phyloP scores from a whole-genome alignment of 2,888 invertebrate species.

The Tubulanus polymorphus region DNA sequence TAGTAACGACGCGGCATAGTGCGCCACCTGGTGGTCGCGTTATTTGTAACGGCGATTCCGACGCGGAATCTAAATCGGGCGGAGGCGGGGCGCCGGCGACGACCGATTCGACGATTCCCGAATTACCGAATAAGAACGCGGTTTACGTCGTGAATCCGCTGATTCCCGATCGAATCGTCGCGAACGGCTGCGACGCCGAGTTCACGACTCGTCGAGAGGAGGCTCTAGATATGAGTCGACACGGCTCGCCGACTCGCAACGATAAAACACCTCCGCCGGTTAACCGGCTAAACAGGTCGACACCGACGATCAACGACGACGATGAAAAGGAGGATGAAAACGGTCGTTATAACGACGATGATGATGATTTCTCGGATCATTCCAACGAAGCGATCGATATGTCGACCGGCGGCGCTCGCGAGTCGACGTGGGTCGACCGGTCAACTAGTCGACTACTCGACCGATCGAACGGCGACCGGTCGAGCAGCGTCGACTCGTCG shows the following conservation, averaged over 20 bases:
- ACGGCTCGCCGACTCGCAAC: not conserved
- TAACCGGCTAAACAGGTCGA: too few relatives aligned
- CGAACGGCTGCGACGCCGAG: conserved; percentile 13
- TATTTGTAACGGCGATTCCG: too few relatives aligned
- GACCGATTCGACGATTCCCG: conserved; percentile 25
- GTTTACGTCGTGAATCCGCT: conserved; percentile 46
- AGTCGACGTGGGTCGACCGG: not conserved
- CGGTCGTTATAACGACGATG: conserved; percentile 19
- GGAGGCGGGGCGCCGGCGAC: not conserved
- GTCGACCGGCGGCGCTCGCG: conserved; percentile 6
- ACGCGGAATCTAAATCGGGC: not conserved
- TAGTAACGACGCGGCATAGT: too few relatives aligned
- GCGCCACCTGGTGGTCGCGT: too few relatives aligned
- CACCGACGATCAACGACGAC: conserved; percentile 23
- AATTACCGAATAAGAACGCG: conserved; percentile 48
- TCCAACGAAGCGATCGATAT: conserved; percentile 5
- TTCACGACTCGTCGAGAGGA: conserved; percentile 27
- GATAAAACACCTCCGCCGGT: not conserved
- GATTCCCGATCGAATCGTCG: conserved; percentile 19
- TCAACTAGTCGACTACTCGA: not conserved
- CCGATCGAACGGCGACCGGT: not conserved
- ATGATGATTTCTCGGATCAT: too few relatives aligned
- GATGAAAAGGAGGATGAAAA: conserved; percentile 27
- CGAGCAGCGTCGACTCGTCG: not conserved
- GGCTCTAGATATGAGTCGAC: not conserved